Conservation (phyloP, 2,113 vertebrate genomes). For the Gymnorhina tibicen region DNA sequence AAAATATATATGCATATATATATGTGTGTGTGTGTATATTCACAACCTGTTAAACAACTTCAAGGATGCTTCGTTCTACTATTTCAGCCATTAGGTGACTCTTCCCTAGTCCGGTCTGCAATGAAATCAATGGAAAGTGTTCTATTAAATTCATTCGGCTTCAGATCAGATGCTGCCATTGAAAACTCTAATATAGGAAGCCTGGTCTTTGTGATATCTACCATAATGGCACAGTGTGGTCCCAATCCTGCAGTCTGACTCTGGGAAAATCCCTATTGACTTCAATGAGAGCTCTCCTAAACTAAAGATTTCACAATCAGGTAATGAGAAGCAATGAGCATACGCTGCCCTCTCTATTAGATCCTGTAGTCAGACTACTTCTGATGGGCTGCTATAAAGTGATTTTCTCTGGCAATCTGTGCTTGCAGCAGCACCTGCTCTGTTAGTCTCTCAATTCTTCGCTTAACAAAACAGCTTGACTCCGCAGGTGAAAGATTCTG, state of each 20-base stretch:
- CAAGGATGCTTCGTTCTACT: neutral
- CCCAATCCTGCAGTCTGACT: conserved; percentile 29
- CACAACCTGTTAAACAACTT: neutral
- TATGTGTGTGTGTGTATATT: neutral
- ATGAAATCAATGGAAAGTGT: neutral
- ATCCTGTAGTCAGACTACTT: conserved; percentile 31
- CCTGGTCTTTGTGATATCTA: conserved; percentile 31
- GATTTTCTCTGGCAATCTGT: conserved; percentile 40
- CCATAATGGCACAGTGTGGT: conserved; percentile 55
- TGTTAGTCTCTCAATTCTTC: conserved; percentile 36
- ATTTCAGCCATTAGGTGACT: neutral
- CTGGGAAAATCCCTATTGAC: conserved; percentile 43
- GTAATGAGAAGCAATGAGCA: conserved; percentile 49
- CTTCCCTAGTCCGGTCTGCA: neutral
- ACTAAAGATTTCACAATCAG: conserved; percentile 15
- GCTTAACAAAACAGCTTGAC: conserved; percentile 59
- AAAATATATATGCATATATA: no score
- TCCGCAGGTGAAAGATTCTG: conserved; percentile 53
- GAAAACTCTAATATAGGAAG: neutral
- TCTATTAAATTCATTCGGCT: conserved; percentile 31
- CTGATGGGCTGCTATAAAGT: conserved; percentile 47
- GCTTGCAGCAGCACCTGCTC: conserved; percentile 40
- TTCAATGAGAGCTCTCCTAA: conserved; percentile 20
- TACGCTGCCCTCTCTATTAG: conserved; percentile 57
- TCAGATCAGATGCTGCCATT: conserved; percentile 25